phyloP scores from a whole-genome alignment of 2,888 invertebrate genomes.

The Drosophila monieri region DNA sequence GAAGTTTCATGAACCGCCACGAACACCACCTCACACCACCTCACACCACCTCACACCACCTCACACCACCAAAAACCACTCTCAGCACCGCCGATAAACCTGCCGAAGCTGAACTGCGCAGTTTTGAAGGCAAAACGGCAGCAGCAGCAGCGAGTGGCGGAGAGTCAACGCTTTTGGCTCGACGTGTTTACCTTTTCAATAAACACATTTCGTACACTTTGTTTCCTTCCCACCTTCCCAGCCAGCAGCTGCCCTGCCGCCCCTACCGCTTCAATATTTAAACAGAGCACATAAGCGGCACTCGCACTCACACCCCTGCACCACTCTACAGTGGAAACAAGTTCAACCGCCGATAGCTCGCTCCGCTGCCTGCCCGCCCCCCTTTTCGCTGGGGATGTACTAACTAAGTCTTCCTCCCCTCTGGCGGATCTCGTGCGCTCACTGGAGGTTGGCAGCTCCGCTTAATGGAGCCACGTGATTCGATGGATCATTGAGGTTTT shows the following conservation, averaged over 20 bases:
- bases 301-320: conserved; percentile 14
- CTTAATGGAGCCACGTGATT: conserved; percentile 44
- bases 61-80: background rate
- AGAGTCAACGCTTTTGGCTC: conserved; percentile 59
- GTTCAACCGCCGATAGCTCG: conserved; percentile 65
- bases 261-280: conserved; percentile 56
- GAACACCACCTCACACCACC: conserved; percentile 14
- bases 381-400: no score
- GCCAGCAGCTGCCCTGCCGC: conserved; percentile 39
- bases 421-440: conserved; percentile 29
- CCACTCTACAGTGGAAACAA: conserved; percentile 50
- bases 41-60: conserved; percentile 14
- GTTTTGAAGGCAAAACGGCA: conserved; percentile 52
- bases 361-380: background rate
- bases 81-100: conserved; percentile 15
- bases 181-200: conserved; percentile 70
- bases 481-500: conserved; percentile 36
- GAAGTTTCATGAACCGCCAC: conserved; percentile 46
- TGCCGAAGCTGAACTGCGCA: conserved; percentile 61
- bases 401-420: background rate
- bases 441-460: conserved; percentile 33
- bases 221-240: conserved; percentile 47
- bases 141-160: conserved; percentile 19
- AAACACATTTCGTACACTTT: conserved; percentile 70
- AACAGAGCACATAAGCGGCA: conserved; percentile 60